Percentiles rank a stretch among this genome's conserved stretches.
phyloP scores from a whole-genome alignment of 2,113 vertebrate species.

The Smithornis capensis region DNA sequence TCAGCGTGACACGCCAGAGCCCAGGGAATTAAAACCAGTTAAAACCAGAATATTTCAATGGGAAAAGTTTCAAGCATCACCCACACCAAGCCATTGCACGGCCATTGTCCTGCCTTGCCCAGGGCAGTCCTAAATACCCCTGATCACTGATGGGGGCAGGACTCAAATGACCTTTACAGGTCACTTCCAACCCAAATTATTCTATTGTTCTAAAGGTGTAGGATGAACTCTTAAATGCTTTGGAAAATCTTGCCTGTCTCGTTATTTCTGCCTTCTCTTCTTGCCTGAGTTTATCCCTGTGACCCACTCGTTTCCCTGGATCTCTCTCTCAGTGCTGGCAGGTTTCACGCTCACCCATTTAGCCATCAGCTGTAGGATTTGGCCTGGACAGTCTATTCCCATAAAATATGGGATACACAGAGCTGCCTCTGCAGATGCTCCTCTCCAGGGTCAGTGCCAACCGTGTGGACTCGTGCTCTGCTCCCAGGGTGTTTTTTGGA shows the following conservation, averaged over 20 bases:
- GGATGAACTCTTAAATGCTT: not conserved
- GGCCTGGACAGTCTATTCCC: not conserved
- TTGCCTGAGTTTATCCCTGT: not conserved
- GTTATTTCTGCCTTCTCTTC: fast-evolving
- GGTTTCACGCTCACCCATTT: not conserved
- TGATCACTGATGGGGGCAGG: not conserved
- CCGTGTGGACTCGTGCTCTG: fast-evolving
- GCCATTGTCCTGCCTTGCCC: not conserved
- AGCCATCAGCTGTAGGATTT: not conserved
- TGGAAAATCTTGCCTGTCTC: not conserved
- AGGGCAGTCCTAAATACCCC: not conserved
- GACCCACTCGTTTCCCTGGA: not conserved
- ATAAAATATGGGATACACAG: fast-evolving
- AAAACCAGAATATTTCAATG: not conserved
- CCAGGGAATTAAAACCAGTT: not conserved
- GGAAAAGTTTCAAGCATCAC: not conserved
- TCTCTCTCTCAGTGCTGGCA: not conserved
- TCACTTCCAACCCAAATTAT: not conserved
- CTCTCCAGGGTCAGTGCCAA: not conserved
- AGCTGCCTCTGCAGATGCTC: not conserved
- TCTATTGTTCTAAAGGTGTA: not conserved
- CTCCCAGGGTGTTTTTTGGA: not conserved
- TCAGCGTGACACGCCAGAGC: not conserved
- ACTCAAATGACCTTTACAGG: not conserved
- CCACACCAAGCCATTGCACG: not conserved